Evolutionary conservation across 2,797 vertebrate species (phyloP).

Genomic region (Coregonus ussuriensis): DNA sequence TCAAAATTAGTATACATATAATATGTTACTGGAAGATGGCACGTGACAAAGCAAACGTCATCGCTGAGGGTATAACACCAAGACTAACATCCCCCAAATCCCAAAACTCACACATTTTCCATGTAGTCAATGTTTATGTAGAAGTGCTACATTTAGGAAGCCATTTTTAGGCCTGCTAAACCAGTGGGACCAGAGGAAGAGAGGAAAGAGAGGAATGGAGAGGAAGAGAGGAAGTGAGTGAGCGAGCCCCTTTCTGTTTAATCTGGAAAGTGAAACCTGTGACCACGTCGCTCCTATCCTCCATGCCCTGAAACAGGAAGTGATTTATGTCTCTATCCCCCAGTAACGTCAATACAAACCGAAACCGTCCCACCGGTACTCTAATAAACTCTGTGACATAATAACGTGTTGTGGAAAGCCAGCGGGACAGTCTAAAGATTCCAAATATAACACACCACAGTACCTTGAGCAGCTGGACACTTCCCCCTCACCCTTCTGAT

Average conservation of each 20-base stretch:
- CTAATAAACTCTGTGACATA: conserved; percentile 83
- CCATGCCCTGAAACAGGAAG: conserved; percentile 42
- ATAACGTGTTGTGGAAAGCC: conserved; percentile 79
- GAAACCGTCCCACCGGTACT: conserved; percentile 75
- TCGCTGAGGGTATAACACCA: not conserved
- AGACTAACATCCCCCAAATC: not conserved
- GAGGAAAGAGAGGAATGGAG: conserved; percentile 12
- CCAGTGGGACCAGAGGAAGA: not conserved
- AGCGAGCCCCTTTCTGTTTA: conserved; percentile 29
- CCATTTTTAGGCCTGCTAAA: not conserved
- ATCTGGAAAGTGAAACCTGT: conserved; percentile 49
- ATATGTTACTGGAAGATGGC: not conserved
- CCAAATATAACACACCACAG: conserved; percentile 91
- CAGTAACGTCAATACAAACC: conserved; percentile 77
- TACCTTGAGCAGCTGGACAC: conserved; percentile 83
- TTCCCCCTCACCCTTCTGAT: conserved; percentile 84
- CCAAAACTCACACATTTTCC: not conserved
- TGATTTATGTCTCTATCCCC: conserved; percentile 66
- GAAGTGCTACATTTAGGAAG: not conserved
- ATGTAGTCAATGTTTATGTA: not conserved
- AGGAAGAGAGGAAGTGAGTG: conserved; percentile 16
- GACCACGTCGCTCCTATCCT: conserved; percentile 36
- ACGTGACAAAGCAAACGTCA: not conserved
- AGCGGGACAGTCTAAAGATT: conserved; percentile 79
- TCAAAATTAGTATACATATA: no score